These are phyloP conservation scores for Adelognathus sp. DNA, from an alignment of 2,888 invertebrate genomes.

Conservation along the genomic window DNA sequence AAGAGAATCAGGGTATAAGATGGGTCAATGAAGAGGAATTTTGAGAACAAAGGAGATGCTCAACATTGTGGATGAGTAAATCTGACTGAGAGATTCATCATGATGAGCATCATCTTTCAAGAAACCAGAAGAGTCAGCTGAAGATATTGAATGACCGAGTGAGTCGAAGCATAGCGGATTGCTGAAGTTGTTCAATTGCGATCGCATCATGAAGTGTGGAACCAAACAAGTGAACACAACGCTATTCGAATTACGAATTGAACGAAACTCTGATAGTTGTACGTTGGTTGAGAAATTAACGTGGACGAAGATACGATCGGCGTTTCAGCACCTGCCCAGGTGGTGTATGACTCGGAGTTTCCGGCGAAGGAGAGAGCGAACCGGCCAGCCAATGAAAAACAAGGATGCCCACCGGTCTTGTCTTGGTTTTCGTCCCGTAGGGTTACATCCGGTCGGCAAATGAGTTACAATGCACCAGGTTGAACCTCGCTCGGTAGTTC, in stretches of 20 bases:
- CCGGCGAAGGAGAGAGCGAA: conserved; percentile 48
- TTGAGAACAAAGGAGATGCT: too few relatives aligned
- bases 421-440: conserved; percentile 51
- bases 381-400: conserved; percentile 28
- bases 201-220: conserved; percentile 3
- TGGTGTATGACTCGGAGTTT: conserved; percentile 52
- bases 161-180: too few relatives aligned
- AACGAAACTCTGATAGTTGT: conserved; percentile 63
- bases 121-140: too few relatives aligned
- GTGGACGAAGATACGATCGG: conserved; percentile 68
- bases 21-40: too few relatives aligned
- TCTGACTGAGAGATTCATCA: too few relatives aligned
- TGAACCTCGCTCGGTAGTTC: background rate
- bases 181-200: background rate
- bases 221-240: conserved; percentile 6
- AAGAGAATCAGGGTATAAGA: too few relatives aligned
- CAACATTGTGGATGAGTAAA: too few relatives aligned
- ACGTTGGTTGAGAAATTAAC: conserved; percentile 67
- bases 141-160: too few relatives aligned
- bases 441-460: conserved; percentile 50
- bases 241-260: conserved; percentile 7
- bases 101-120: too few relatives aligned
- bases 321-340: conserved; percentile 68
- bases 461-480: conserved; percentile 32
- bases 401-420: conserved; percentile 28